Evolutionary conservation across 2,797 vertebrate genomes (phyloP).

Genomic region (Gallinago nigripennis): DNA sequence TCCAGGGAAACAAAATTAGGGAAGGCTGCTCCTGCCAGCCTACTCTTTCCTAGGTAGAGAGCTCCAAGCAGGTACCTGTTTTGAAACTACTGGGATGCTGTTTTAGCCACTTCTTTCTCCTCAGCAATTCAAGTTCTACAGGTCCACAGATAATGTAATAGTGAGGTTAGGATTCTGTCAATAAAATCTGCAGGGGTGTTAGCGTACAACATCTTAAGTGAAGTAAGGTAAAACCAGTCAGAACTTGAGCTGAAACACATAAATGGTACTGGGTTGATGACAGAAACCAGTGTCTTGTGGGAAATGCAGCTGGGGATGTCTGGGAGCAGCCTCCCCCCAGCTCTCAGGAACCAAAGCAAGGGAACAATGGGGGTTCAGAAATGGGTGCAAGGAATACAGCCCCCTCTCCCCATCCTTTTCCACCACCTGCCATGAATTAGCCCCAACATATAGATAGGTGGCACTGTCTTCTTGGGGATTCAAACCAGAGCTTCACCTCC

Average conservation of each 20-base stretch:
- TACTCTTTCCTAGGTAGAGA: not conserved
- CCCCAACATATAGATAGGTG: not conserved
- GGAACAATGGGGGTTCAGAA: not conserved
- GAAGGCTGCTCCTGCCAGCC: not conserved
- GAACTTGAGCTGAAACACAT: not conserved
- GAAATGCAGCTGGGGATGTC: not conserved
- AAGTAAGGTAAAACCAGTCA: not conserved
- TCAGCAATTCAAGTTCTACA: not conserved
- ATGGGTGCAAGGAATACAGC: fast-evolving
- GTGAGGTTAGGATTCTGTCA: not conserved
- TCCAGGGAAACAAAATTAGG: not conserved
- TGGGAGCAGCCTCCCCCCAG: not conserved
- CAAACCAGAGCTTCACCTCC: not conserved
- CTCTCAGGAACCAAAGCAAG: fast-evolving
- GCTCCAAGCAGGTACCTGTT: not conserved
- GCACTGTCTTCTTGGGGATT: conserved; percentile 15
- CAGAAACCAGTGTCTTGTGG: not conserved
- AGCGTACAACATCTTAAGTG: not conserved
- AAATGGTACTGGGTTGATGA: not conserved
- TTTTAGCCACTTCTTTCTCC: not conserved
- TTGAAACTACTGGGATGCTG: not conserved
- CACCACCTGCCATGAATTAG: fast-evolving
- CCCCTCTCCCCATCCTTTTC: not conserved
- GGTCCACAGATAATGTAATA: not conserved
- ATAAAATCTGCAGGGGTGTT: not conserved